Evolutionary conservation across 1,140 invertebrate genomes (phyloP).

Genomic region (Seison nebaliae): DNA sequence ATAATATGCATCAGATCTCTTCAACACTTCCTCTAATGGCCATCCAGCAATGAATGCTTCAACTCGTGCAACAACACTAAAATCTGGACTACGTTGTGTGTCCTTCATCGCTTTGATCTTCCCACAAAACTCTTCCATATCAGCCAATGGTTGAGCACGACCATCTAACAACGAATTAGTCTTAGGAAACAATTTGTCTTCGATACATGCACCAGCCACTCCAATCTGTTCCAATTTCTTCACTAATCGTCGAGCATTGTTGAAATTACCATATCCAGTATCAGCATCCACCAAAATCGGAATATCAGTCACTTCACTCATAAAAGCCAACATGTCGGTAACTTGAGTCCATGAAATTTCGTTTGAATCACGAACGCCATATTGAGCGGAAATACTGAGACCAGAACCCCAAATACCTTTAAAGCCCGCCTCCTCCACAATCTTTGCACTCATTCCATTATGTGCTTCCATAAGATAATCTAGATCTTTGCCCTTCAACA

Average conservation of each 20-base stretch:
- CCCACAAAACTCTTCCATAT: constrained; percentile 29
- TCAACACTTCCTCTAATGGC: constrained; percentile 28
- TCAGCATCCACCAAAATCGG: constrained; percentile 32
- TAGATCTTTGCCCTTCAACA: constrained; percentile 24
- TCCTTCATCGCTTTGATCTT: constrained; percentile 31
- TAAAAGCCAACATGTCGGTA: constrained; percentile 30
- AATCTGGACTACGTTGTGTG: constrained; percentile 27
- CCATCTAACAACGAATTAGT: constrained; percentile 30
- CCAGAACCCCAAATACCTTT: constrained; percentile 29
- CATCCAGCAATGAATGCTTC: constrained; percentile 31
- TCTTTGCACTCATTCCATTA: constrained; percentile 29
- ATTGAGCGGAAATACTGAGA: constrained; percentile 27
- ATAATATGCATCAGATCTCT: constrained; percentile 27
- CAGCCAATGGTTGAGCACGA: constrained; percentile 26
- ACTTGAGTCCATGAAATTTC: constrained; percentile 33
- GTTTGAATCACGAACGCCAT: constrained; percentile 30
- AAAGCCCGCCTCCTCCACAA: constrained; percentile 29
- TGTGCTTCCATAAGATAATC: constrained; percentile 33
- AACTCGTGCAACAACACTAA: constrained; percentile 29
- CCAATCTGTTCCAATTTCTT: constrained; percentile 29
- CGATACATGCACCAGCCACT: constrained; percentile 31
- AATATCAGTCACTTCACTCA: constrained; percentile 28
- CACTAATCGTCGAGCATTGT: constrained; percentile 29
- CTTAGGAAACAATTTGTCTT: constrained; percentile 32
- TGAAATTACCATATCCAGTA: constrained; percentile 32